phyloP scores from a whole-genome alignment of 2,888 invertebrate species.

The Cheilosia urbana region DNA sequence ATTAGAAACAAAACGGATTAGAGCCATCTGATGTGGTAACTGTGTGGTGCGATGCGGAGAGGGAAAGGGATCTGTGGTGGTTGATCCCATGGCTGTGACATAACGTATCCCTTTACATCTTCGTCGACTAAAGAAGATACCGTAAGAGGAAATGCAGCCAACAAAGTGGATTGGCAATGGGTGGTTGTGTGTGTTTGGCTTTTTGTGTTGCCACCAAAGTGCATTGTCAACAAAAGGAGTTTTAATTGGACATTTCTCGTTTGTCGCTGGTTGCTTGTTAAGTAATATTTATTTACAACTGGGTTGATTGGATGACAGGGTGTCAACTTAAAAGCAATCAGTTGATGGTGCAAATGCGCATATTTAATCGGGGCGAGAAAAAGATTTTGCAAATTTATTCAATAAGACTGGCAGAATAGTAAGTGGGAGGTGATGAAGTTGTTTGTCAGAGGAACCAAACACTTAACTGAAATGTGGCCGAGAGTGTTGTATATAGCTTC shows the following conservation, averaged over 20 bases:
- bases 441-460: no score
- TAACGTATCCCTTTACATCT: constrained; percentile 42
- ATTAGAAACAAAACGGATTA: constrained; percentile 67
- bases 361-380: not conserved
- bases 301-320: constrained; percentile 35
- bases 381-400: not conserved
- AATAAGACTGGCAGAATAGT: not conserved
- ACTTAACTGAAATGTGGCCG: no score
- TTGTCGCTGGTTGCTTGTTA: constrained; percentile 26
- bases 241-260: constrained; percentile 64
- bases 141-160: constrained; percentile 16
- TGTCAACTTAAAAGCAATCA: constrained; percentile 45
- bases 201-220: constrained; percentile 38
- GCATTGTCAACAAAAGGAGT: constrained; percentile 50
- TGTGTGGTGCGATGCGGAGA: constrained; percentile 6
- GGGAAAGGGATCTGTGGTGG: constrained; percentile 16
- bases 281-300: constrained; percentile 44
- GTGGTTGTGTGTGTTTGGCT: constrained; percentile 12
- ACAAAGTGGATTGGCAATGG: constrained; percentile 8
- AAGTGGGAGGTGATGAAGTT: no score
- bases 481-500: not conserved
- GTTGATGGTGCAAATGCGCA: constrained; percentile 17
- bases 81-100: constrained; percentile 53
- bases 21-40: constrained; percentile 51
- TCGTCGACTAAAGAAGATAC: constrained; percentile 25